Evolutionary conservation across 2,113 vertebrate genomes (phyloP), one percentile per base, ranked within the genome.

Genomic region (Scophthalmus maximus): DNA sequence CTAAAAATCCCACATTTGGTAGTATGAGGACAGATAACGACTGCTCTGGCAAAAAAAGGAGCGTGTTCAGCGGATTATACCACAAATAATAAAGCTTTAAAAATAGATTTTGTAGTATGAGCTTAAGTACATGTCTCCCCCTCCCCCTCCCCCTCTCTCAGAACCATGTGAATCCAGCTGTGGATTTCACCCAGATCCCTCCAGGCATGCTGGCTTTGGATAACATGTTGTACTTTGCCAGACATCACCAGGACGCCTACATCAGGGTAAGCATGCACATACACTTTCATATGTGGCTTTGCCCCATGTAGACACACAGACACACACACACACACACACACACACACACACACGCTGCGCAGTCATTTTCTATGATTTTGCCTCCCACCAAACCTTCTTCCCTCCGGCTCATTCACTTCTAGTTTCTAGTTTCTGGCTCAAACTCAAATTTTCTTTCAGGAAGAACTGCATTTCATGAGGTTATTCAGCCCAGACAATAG

Each of bases 141-240:
- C 30, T 25, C 30, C n/a, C 56, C 3, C 23, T 46, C 20, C 52
- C 38, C 73, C 50, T 68, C 25, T 50, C 29, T 32, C 93, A 99
- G 98, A 98, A 99, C 76, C 97, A 99, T 4, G 97, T 99, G 79
- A 99, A 99, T 90, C 98, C 98, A 10, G 98, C 98, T 2, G 94
- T 99, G 95, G 98, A 99, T 91, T 99, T 99, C 73, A 99, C 96
- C 0, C 97, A 98, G 94, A 99, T 97, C 6, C 98, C 98, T 87
- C 98, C 98, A 2, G 98, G 98, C 73, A 99, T 99, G 97, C 76
- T 99, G 57, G 98, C 98, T 67, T 93, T 99, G 0, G 98, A 99
- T 91, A 98, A 98, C 84, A 99, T 99, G 97, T 88, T 99, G 26
- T 99, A 98, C 87, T 99, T 99, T 0, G 97, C 97, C 72, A 96